These are phyloP conservation scores for Neocloeon triangulifer DNA, from an alignment of 1,140 invertebrate genomes.

Conservation along the genomic window DNA sequence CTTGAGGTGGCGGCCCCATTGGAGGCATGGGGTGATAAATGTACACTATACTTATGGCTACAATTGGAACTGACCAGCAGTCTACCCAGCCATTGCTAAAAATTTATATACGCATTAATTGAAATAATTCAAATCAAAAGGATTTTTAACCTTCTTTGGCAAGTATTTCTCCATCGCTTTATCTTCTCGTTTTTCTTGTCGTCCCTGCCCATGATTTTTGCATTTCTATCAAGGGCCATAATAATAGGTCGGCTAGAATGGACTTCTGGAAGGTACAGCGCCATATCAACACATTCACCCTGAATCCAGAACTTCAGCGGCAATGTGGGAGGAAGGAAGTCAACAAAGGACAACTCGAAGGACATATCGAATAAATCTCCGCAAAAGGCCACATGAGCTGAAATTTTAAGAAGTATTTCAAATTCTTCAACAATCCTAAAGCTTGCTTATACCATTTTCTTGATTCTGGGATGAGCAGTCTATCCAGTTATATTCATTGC, in stretches of 20 bases:
- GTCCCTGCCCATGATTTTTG: slow-evolving; percentile 59
- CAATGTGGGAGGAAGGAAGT: slow-evolving; percentile 72
- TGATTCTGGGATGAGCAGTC: slow-evolving; percentile 88
- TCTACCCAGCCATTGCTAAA: slow-evolving; percentile 61
- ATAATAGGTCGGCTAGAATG: slow-evolving; percentile 67
- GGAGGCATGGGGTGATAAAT: slow-evolving; percentile 78
- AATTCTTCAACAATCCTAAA: slow-evolving; percentile 6
- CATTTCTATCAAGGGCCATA: slow-evolving; percentile 67
- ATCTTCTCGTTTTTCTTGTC: slow-evolving; percentile 29
- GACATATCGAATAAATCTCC: slow-evolving; percentile 82
- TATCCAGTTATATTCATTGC: slow-evolving; percentile 98
- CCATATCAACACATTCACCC: slow-evolving; percentile 77
- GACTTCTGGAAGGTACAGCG: slow-evolving; percentile 73
- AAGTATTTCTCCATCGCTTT: slow-evolving; percentile 73
- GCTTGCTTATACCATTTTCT: slow-evolving; percentile 42
- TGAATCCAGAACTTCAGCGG: slow-evolving; percentile 81
- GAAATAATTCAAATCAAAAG: not conserved
- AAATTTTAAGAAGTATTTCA: slow-evolving; percentile 11
- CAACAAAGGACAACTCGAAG: slow-evolving; percentile 76
- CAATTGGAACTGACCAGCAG: slow-evolving; percentile 86
- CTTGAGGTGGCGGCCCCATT: slow-evolving; percentile 61
- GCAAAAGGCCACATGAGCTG: slow-evolving; percentile 73
- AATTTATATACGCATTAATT: slow-evolving; percentile 4
- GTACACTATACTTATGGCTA: slow-evolving; percentile 74
- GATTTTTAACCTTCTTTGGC: slow-evolving; percentile 31